Evolutionary conservation across 2,888 invertebrate genomes (phyloP).

Genomic region (Tribolium freemani): DNA sequence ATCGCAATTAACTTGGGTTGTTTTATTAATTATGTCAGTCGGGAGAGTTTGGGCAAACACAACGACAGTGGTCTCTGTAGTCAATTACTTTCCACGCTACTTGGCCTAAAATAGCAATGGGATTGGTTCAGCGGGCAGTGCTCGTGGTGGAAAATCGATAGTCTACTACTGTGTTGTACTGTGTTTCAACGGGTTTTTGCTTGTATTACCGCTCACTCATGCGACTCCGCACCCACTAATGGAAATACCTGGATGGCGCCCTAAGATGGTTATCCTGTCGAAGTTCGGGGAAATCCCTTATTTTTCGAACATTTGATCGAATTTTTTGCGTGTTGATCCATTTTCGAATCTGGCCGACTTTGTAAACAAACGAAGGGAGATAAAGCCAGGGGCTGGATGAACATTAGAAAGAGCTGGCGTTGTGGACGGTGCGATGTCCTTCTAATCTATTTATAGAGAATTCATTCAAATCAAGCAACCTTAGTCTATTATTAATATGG

Average conservation of each 20-base stretch:
- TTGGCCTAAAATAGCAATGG: constrained; percentile 54
- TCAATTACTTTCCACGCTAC: constrained; percentile 52
- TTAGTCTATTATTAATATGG: constrained; percentile 41
- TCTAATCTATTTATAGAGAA: constrained; percentile 45
- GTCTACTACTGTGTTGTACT: constrained; percentile 32
- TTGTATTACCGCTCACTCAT: constrained; percentile 35
- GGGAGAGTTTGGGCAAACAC: constrained; percentile 38
- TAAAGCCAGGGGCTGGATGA: not conserved
- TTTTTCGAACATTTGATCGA: not conserved
- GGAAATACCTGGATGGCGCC: constrained; percentile 21
- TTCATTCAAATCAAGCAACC: constrained; percentile 43
- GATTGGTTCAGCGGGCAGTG: constrained; percentile 51
- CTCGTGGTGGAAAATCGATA: constrained; percentile 40
- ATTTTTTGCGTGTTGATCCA: not conserved
- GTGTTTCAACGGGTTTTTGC: constrained; percentile 38
- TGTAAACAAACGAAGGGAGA: constrained; percentile 32
- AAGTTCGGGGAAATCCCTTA: too few relatives aligned
- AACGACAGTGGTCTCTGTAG: constrained; percentile 44
- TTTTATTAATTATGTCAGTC: constrained; percentile 38
- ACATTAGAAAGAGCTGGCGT: constrained; percentile 12
- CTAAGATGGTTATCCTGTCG: not conserved
- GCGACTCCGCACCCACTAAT: constrained; percentile 31
- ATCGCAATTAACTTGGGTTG: constrained; percentile 3
- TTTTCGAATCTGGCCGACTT: constrained; percentile 25
- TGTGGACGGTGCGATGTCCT: constrained; percentile 32